phyloP scores from a whole-genome alignment of 2,888 invertebrate genomes.

The Gastracanthus pulcherrimus region DNA sequence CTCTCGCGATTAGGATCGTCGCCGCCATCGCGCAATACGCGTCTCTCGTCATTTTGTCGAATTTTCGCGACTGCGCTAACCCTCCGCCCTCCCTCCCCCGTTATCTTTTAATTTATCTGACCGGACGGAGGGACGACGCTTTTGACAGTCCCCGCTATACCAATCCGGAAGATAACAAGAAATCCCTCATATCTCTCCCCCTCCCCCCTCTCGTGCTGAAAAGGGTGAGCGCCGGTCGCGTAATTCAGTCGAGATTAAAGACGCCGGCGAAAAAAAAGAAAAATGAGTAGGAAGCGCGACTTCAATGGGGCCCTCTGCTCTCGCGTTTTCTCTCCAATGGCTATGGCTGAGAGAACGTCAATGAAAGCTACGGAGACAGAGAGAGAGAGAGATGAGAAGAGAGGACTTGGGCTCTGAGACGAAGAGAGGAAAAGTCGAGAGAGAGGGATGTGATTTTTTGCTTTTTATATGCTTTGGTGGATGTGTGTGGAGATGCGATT shows the following conservation, averaged over 20 bases:
- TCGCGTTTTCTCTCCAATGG: constrained; percentile 15
- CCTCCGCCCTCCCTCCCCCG: too few relatives aligned
- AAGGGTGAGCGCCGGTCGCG: constrained; percentile 44
- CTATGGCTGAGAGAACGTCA: neutral
- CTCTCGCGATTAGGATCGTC: constrained; percentile 37
- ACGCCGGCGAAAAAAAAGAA: constrained; percentile 39
- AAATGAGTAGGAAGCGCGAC: neutral
- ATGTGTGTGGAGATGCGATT: neutral
- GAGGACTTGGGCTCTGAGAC: too few relatives aligned
- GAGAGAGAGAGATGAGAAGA: too few relatives aligned
- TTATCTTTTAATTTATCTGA: constrained; percentile 57
- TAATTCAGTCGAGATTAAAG: constrained; percentile 58
- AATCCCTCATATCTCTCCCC: constrained; percentile 45
- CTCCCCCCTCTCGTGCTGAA: constrained; percentile 26
- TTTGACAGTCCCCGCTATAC: constrained; percentile 55
- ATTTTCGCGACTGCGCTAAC: constrained; percentile 26
- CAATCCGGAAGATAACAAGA: constrained; percentile 51
- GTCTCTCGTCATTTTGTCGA: too few relatives aligned
- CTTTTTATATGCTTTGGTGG: too few relatives aligned
- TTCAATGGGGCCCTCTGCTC: constrained; percentile 26
- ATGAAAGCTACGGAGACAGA: constrained; percentile 29
- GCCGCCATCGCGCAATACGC: too few relatives aligned
- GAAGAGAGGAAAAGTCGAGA: neutral
- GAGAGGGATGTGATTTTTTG: neutral
- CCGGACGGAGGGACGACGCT: constrained; percentile 33